Base-by-base conservation (phyloP, 2,888 invertebrate genomes). In the Bellardia pandia region DNA sequence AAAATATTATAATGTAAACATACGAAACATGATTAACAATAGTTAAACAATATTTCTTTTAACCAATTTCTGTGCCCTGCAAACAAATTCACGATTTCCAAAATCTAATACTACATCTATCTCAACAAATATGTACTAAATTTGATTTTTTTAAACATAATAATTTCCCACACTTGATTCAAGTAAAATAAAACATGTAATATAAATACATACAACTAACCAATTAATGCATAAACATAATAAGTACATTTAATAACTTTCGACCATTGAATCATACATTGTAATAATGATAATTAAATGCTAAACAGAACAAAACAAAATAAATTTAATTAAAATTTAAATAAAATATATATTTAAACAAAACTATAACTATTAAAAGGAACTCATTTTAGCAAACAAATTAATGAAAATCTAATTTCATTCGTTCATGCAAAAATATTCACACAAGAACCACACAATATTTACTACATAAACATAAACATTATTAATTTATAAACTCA, bases 201-300 rank as follows among this genome's bases (percentile, higher is more conserved):
- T 14, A 62, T 30, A 62, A 6, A 62, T 33, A 37, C 6, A 37
- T 6, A 1, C 6, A 37, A 33, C 33, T 5, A 60, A 51, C n/a
- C 4, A 14, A 51, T 3, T 68, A 30, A 13, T 56, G 11, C 8
- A 23, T 56, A 56, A 56, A 14, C 13, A 48, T 33, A 48, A 48
- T 33, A 48, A 0, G n/a, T 75, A 23, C 13, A 69, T 6, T 48
- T 68, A 33, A 84, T 51, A 40, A 74, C 13, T 33, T 78, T 78
- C 37, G 72, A 78, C 51, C 77, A 84, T 74, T 78, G 37, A 66
- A 78, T 42, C 77, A 84, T 74, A 66, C 16, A 37, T 30, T 84
- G 64, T 56, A 84, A 62, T 72, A 77, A 60, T 71, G 51, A 53
- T 60, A 78, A 66, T 68, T 40, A 74, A 78, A 53, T 53, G 51